Evolutionary conservation across 2,113 vertebrate species (phyloP).

Genomic region (Phyllostomus hastatus): DNA sequence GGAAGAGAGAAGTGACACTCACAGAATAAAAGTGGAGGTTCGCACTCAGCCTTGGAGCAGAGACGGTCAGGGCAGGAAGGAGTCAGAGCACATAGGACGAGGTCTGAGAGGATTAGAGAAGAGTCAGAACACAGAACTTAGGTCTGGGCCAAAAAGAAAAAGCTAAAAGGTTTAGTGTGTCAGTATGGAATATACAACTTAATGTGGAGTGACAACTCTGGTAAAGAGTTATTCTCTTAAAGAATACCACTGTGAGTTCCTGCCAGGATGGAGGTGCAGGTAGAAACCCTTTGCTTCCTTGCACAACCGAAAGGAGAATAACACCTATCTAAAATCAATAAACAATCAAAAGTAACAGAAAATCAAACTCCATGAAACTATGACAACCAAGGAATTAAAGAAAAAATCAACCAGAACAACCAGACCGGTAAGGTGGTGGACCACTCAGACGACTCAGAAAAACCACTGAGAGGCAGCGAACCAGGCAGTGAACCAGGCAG

Average conservation of each 20-base stretch:
- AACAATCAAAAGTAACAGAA: no score
- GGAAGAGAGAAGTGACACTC: slow-evolving; percentile 30
- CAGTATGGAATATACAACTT: neutral
- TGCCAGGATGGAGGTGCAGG: no score
- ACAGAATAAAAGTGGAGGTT: slow-evolving; percentile 6
- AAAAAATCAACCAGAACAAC: no score
- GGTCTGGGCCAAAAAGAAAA: neutral
- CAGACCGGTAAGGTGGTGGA: no score
- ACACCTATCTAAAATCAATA: no score
- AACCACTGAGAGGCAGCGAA: no score
- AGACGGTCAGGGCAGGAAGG: neutral
- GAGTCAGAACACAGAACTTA: neutral
- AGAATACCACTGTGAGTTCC: neutral
- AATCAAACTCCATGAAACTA: no score
- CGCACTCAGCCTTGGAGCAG: neutral
- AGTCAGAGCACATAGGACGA: neutral
- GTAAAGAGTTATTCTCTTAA: neutral
- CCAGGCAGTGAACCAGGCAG: no score
- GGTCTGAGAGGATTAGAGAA: neutral
- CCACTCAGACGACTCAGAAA: no score
- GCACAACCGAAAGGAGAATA: no score
- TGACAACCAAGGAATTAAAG: no score
- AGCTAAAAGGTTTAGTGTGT: neutral
- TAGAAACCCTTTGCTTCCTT: no score
- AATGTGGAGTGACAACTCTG: neutral